These are phyloP conservation scores for Pantherophis alleghaniensis DNA, from an alignment of 2,797 vertebrate genomes.

Conservation along the genomic window DNA sequence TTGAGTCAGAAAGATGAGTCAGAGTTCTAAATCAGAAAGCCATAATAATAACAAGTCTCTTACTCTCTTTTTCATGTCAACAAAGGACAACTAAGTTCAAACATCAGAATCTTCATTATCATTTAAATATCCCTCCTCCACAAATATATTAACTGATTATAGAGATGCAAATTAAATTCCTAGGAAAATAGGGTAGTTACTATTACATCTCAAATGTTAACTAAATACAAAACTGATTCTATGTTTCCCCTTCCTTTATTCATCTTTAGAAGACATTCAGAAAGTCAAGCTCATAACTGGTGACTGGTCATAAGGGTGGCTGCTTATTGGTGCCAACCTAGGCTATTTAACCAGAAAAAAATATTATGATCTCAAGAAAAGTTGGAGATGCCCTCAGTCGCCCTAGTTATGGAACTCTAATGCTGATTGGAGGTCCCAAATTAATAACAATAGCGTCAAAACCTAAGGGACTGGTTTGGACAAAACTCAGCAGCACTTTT, in stretches of 20 bases:
- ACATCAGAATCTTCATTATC: background rate
- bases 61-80: background rate
- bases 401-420: background rate
- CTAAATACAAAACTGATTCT: background rate
- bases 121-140: background rate
- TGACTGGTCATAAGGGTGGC: no score
- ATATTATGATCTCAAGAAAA: background rate
- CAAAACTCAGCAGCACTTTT: no score
- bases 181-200: background rate
- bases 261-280: background rate
- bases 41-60: background rate
- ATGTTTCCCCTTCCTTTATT: background rate
- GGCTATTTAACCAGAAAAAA: background rate
- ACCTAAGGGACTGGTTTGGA: no score
- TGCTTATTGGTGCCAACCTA: background rate
- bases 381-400: background rate
- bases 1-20: slow-evolving; percentile 16
- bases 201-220: background rate
- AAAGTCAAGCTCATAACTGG: background rate
- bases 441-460: no score
- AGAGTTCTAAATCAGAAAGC: background rate
- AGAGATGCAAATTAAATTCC: background rate
- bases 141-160: background rate
- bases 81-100: background rate
- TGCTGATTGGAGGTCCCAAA: background rate